phyloP scores from a whole-genome alignment of 2,888 invertebrate species.

The Bugulina stolonifera region DNA sequence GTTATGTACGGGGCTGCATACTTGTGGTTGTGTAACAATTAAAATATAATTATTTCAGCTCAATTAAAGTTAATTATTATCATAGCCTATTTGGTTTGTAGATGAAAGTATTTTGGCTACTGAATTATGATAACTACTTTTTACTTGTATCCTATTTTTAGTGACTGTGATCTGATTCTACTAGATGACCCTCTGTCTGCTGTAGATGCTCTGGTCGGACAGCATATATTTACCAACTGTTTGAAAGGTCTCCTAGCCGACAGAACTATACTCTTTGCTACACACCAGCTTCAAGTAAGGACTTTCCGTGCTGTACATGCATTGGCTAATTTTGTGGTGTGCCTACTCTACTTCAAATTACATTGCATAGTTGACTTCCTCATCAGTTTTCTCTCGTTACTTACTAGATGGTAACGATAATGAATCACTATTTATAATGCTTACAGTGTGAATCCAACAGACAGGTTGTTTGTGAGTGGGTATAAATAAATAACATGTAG shows the following conservation, averaged over 20 bases:
- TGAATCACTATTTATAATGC: no score
- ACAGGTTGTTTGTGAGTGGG: no score
- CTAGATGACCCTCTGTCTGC: constrained; percentile 24
- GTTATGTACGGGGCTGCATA: no score
- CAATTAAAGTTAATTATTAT: background rate
- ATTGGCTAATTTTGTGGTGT: no score
- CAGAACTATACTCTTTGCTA: constrained; percentile 20
- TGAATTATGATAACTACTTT: background rate
- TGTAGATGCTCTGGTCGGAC: constrained; percentile 19
- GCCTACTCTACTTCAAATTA: no score
- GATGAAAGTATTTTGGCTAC: background rate
- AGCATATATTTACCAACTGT: constrained; percentile 10
- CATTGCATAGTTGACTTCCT: no score
- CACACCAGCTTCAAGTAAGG: constrained; percentile 22
- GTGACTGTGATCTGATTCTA: background rate
- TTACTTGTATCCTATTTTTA: background rate
- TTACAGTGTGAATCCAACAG: no score
- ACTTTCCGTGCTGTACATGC: no score
- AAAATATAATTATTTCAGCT: background rate
- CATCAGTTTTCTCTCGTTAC: no score
- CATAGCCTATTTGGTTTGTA: background rate
- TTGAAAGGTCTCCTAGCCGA: background rate
- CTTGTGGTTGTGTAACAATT: no score
- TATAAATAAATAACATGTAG: no score
- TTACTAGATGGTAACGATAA: no score